phyloP scores from a whole-genome alignment of 2,797 vertebrate species.

The Australoheros facetus region DNA sequence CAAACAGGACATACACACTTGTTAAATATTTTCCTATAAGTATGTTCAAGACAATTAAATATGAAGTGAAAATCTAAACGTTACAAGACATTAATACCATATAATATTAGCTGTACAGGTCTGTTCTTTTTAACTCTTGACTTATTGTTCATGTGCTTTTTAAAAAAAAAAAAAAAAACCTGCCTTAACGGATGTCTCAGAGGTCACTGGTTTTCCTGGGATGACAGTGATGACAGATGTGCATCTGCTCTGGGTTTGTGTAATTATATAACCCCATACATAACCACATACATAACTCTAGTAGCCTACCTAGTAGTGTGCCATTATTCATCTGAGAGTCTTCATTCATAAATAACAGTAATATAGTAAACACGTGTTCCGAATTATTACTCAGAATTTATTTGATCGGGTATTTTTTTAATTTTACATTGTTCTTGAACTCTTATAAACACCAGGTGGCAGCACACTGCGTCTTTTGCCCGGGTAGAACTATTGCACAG shows the following conservation, averaged over 20 bases:
- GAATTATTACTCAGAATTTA: not conserved
- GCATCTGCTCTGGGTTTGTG: not conserved
- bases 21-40: not conserved
- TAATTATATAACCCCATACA: not conserved
- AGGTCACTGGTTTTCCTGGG: not conserved
- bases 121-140: not conserved
- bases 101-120: not conserved
- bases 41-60: not conserved
- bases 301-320: not conserved
- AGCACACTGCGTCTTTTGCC: constrained; percentile 15
- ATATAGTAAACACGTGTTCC: not conserved
- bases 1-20: not conserved
- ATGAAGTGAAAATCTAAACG: not conserved
- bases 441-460: constrained; percentile 26
- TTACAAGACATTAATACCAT: not conserved
- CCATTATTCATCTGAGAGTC: not conserved
- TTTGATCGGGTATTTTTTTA: not conserved
- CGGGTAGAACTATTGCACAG: not conserved
- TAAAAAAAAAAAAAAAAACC: not conserved
- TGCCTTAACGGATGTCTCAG: not conserved
- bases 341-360: not conserved
- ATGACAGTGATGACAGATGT: not conserved
- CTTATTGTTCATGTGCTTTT: not conserved
- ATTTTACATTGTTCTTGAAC: not conserved
- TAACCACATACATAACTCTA: not conserved